Evolutionary conservation across 2,888 invertebrate genomes (phyloP).

Genomic region (Xestoiulus laeticollis): DNA sequence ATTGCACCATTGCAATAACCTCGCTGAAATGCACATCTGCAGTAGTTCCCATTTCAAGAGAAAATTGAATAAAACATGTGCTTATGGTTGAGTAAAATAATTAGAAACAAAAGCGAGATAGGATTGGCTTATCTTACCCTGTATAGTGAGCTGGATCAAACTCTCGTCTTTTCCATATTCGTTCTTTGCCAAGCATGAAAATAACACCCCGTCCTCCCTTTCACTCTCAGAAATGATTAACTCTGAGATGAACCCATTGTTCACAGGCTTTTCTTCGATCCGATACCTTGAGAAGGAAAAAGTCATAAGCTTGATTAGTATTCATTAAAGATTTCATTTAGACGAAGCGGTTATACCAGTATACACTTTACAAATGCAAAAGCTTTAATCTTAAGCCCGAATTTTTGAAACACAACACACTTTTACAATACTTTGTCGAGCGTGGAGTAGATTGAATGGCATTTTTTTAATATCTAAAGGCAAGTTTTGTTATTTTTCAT

Average conservation of each 20-base stretch:
- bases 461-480: not conserved
- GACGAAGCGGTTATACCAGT: not conserved
- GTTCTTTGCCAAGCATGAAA: slow-evolving; percentile 58
- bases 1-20: not conserved
- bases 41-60: not conserved
- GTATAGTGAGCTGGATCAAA: slow-evolving; percentile 62
- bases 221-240: slow-evolving; percentile 59
- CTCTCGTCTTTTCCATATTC: slow-evolving; percentile 63
- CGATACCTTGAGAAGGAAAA: slow-evolving; percentile 57
- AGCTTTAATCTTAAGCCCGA: not conserved
- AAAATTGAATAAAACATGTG: slow-evolving; percentile 32
- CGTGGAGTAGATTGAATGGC: not conserved
- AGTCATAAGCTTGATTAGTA: slow-evolving; percentile 41
- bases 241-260: slow-evolving; percentile 60
- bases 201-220: slow-evolving; percentile 54
- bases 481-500: not conserved
- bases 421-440: not conserved
- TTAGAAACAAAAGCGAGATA: slow-evolving; percentile 46
- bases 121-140: slow-evolving; percentile 60
- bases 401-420: not conserved
- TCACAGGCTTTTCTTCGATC: slow-evolving; percentile 59
- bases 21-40: not conserved
- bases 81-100: slow-evolving; percentile 38
- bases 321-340: slow-evolving; percentile 36
- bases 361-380: not conserved